These are phyloP conservation scores for Bostrychus sinensis DNA, from an alignment of 2,113 vertebrate species.

Conservation along the genomic window DNA sequence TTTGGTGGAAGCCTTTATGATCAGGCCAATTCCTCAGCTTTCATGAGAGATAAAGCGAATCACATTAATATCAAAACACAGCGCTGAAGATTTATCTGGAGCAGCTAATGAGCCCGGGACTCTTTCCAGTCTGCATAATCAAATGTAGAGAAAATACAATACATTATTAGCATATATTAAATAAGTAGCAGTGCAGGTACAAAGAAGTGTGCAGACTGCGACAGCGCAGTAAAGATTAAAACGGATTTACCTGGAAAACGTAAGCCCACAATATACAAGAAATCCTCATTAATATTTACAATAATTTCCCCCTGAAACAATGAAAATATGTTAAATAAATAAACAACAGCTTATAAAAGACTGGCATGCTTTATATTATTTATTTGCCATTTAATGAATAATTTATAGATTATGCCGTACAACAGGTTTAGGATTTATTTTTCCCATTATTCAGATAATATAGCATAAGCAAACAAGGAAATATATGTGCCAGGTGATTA, in stretches of 20 bases:
- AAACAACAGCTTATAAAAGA: constrained; percentile 24
- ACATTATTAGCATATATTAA: constrained; percentile 69
- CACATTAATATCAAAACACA: constrained; percentile 66
- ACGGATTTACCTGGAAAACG: constrained; percentile 42
- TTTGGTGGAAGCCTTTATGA: constrained; percentile 60
- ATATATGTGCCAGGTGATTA: neutral
- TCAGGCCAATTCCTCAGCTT: constrained; percentile 67
- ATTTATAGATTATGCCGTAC: constrained; percentile 3
- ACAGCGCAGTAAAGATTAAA: constrained; percentile 50
- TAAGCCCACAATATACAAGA: constrained; percentile 20
- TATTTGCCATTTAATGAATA: constrained; percentile 19
- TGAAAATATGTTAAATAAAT: constrained; percentile 9
- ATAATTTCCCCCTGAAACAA: constrained; percentile 2
- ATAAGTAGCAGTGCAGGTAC: constrained; percentile 44
- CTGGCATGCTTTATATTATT: constrained; percentile 12
- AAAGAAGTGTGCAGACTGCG: constrained; percentile 52
- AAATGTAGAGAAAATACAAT: constrained; percentile 66
- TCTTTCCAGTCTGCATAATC: constrained; percentile 69
- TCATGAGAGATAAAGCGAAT: constrained; percentile 73
- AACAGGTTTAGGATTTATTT: neutral
- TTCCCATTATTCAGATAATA: constrained; percentile 5
- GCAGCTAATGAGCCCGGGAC: constrained; percentile 72
- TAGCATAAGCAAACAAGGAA: neutral
- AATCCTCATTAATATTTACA: constrained; percentile 35
- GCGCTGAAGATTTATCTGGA: constrained; percentile 67